Evolutionary conservation across 64 coral and sea anemone species (phyloP), one percentile per base, ranked within the genome.

Genomic region (Catalaphyllia jardinei): DNA sequence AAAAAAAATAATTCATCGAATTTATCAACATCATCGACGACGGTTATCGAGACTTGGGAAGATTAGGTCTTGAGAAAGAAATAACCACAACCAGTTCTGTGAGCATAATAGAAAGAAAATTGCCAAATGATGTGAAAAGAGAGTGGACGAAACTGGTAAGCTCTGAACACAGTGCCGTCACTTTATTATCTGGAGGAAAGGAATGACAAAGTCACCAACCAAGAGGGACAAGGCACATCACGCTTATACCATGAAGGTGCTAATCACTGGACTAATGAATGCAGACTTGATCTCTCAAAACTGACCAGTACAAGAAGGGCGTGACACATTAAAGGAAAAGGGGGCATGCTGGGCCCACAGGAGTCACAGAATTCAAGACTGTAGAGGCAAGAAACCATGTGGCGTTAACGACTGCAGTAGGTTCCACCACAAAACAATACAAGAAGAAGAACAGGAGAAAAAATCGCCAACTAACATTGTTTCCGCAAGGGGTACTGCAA

Each of bases 291-390:
- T 80, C 76, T 93, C 57, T 79, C 85, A 38, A 38, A 38, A 38
- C 20, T n/a, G n/a, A n/a, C n/a, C 87, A 93, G 27, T 29, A 63
- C 39, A 59, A 88, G 62, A 92, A 87, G 77, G 61, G n/a, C 35
- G 35, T 38, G 35, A 38, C 35, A n/a, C n/a, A n/a, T n/a, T n/a
- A n/a, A n/a, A n/a, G n/a, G n/a, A n/a, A n/a, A n/a, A n/a, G n/a
- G n/a, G 84, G 39, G 83, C 91, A 62, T 93, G 85, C 63, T 93
- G 91, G 91, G 82, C 67, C 24, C 46, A 59, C n/a, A 0, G 52
- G 69, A 77, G 85, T 10, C 91, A 93, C 46, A 62, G 65, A 61
- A 7, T 50, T 22, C 29, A 31, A 22, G 55, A 71, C 12, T 92
- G 84, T 72, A 19, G 22, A 15, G 54, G 54, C 18, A 87, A 87